A percentile compares a stretch with the other conserved stretches of the same genome.
Evolutionary conservation across 2,888 invertebrate genomes (phyloP).

Genomic region (Nebria salina): DNA sequence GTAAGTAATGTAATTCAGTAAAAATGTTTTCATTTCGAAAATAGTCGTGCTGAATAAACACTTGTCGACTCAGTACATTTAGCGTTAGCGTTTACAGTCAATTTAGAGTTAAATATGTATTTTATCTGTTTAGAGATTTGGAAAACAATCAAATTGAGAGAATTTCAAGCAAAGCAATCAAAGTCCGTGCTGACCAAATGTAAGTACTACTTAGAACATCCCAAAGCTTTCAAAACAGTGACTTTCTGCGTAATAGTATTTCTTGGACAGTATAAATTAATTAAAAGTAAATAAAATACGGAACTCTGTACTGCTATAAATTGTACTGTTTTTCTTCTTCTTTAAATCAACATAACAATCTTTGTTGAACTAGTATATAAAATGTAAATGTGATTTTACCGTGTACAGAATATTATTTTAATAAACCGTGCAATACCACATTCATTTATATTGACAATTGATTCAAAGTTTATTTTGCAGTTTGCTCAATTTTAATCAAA

Average conservation of each 20-base stretch:
- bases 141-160: slow-evolving; percentile 61
- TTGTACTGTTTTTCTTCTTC: background rate
- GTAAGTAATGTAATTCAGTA: too few species aligned
- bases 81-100: too few species aligned
- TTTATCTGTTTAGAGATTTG: slow-evolving; percentile 59
- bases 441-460: too few species aligned
- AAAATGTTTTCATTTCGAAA: too few species aligned
- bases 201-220: slow-evolving; percentile 54
- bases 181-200: slow-evolving; percentile 60
- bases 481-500: slow-evolving; percentile 76
- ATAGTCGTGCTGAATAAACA: too few species aligned
- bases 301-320: background rate
- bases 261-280: background rate
- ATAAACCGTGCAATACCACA: background rate
- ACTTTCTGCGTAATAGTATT: background rate
- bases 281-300: background rate
- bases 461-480: slow-evolving; percentile 61
- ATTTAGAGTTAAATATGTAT: background rate
- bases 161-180: slow-evolving; percentile 58
- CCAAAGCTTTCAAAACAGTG: background rate
- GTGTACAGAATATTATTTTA: background rate
- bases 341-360: background rate
- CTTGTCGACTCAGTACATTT: too few species aligned
- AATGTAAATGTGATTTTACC: too few species aligned
- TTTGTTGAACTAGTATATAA: background rate